phyloP scores from a whole-genome alignment of 2,797 vertebrate genomes.

The Danio aesculapii region DNA sequence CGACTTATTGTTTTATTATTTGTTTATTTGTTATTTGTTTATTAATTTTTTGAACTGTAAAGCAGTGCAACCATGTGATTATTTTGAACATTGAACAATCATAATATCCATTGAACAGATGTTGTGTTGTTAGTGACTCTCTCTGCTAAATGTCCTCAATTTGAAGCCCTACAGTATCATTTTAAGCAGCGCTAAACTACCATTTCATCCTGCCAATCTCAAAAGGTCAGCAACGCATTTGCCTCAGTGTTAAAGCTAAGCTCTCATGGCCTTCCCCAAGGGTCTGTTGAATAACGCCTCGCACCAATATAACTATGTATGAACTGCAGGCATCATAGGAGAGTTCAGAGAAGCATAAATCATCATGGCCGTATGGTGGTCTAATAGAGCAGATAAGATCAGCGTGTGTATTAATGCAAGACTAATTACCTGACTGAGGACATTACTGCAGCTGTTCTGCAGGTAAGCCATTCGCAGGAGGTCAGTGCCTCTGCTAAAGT shows the following conservation, averaged over 20 bases:
- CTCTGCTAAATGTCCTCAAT: background rate
- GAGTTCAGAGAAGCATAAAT: conserved; percentile 61
- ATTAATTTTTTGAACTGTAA: too few species aligned
- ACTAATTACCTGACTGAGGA: conserved; percentile 79
- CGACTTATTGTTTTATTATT: background rate
- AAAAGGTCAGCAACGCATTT: conserved; percentile 34
- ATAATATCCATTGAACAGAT: background rate
- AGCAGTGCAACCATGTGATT: too few species aligned
- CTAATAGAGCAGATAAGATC: conserved; percentile 76
- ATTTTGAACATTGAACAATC: background rate
- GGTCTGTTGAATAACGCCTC: conserved; percentile 11
- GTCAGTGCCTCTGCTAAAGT: conserved; percentile 69
- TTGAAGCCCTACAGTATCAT: background rate
- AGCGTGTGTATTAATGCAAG: conserved; percentile 76
- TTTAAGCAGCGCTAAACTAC: conserved; percentile 16
- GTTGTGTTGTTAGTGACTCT: background rate
- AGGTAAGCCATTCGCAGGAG: conserved; percentile 72
- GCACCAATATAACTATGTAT: conserved; percentile 8
- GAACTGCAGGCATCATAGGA: conserved; percentile 18
- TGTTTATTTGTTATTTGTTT: too few species aligned
- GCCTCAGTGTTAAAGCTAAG: conserved; percentile 10
- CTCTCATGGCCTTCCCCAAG: conserved; percentile 25
- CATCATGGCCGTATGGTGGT: conserved; percentile 54
- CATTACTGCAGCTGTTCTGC: conserved; percentile 75
- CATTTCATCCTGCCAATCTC: background rate